Base-by-base conservation (phyloP, 2,113 vertebrate species). In the Chlorocebus sabaeus region DNA sequence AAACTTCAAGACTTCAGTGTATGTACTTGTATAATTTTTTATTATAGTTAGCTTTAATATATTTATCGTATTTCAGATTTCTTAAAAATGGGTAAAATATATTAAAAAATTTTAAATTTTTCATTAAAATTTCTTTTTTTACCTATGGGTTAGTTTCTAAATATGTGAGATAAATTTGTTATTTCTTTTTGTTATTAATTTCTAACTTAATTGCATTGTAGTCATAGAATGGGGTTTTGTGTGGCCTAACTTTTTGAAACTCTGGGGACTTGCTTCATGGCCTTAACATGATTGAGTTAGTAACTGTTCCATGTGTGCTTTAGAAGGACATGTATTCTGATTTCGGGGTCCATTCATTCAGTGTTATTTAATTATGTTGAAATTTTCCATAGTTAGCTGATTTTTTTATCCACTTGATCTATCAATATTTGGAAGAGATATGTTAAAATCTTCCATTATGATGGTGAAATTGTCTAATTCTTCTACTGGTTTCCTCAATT, bases 151-250 rank as follows among this genome's bases (percentile, higher is more conserved):
- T 80, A 45, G n/a, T 95, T 92, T 97, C n/a, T 78, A 95, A 90
- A 87, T 48, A 61, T 45, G 38, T 73, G 14, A 20, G 9, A 32
- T 82, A 61, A 22, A 45, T 76, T 64, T 14, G 27, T 32, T 64
- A 64, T 64, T 64, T 89, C 35, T 90, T 78, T 82, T 80, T 92
- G n/a, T 78, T 72, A 40, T 43, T 68, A 59, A 61, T 81, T 96
- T 93, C 35, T 95, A 93, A 75, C 30, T 85, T 79, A 81, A 79
- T 92, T 93, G n/a, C 6, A 75, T 82, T 86, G 22, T 79, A 35
- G 68, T 91, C 10, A 79, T 38, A 92, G 59, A 88, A 83, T 55
- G 5, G 9, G 25, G 25, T 82, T 82, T 88, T 97, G 18, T 86
- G 67, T 83, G 50, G 83, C 59, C 8, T 16, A 85, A 32, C 18